Evolutionary conservation across 2,888 invertebrate species (phyloP), one percentile per base, ranked within the genome.

Genomic region (Microchrysa polita): DNA sequence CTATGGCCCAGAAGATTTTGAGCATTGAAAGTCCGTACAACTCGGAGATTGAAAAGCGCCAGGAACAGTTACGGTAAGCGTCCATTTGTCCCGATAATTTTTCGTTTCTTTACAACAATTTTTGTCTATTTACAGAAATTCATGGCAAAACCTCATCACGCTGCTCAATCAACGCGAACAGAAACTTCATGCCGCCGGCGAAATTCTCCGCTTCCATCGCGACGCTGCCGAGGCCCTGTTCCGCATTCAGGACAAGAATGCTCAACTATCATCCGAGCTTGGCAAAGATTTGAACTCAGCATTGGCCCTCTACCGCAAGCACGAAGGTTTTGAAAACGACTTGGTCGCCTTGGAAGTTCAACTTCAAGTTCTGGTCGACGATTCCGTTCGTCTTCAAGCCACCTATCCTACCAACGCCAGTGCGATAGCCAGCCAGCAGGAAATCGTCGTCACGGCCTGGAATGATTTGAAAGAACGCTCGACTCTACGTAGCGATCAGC

Each of bases 131-230:
- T 79, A 59, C 79, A 92, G 94, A 76, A 90, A 91, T 78, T 90
- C 90, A 4, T 99, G 98, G 98, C 92, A 94, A 77, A 91, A 92
- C 60, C 89, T 98, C 0, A 88, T 96, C 67, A 93, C 94, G 67
- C 91, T 95, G 81, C 92, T 98, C 74, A 92, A 93, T 79, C 91
- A 93, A 65, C 90, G 98, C 14, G 95, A 95, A 77, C 90, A 93
- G 76, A 92, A 96, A 55, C 87, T 99, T 52, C 91, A 92, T 81
- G 98, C 96, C 0, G 98, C 98, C 1, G 97, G 95, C 10, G 97
- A 98, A 86, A 96, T 98, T 78, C 98, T 98, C 85, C 90, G 97
- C 73, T 98, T 97, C 89, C 98, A 98, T 86, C 90, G 97, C 72
- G 98, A 98, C 85, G 96, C 94, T 1, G 94, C 93, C 22, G 97